phyloP scores from a whole-genome alignment of 2,888 invertebrate genomes.

The Acheta domesticus region DNA sequence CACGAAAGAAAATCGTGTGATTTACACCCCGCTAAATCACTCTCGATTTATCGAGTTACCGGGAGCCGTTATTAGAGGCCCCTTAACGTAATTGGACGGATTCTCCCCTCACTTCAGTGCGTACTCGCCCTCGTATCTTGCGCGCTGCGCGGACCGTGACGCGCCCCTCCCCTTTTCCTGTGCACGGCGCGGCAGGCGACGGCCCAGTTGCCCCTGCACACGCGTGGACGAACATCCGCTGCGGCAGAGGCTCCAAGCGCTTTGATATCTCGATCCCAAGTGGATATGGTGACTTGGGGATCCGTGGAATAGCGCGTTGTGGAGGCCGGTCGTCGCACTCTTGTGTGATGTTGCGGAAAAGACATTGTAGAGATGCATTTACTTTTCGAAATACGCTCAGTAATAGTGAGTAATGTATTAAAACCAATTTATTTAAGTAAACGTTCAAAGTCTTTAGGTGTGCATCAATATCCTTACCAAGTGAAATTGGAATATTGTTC shows the following conservation, averaged over 20 bases:
- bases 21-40: conserved; percentile 7
- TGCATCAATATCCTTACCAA: no score
- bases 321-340: no score
- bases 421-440: no score
- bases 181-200: neutral
- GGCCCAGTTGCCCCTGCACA: neutral
- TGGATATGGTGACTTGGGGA: no score
- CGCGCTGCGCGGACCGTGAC: neutral
- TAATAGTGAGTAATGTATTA: no score
- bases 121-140: conserved; percentile 3
- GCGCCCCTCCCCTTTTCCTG: neutral
- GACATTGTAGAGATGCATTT: no score
- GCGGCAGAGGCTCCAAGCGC: neutral
- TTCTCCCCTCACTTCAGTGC: neutral
- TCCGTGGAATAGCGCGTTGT: no score
- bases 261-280: neutral
- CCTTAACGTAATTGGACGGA: neutral
- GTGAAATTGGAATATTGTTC: no score
- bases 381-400: no score
- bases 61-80: neutral
- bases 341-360: no score
- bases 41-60: conserved; percentile 11
- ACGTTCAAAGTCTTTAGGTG: no score
- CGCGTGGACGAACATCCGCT: neutral
- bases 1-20: neutral